phyloP scores from a whole-genome alignment of 2,888 invertebrate genomes.

The Fissipunctia ypsillon region DNA sequence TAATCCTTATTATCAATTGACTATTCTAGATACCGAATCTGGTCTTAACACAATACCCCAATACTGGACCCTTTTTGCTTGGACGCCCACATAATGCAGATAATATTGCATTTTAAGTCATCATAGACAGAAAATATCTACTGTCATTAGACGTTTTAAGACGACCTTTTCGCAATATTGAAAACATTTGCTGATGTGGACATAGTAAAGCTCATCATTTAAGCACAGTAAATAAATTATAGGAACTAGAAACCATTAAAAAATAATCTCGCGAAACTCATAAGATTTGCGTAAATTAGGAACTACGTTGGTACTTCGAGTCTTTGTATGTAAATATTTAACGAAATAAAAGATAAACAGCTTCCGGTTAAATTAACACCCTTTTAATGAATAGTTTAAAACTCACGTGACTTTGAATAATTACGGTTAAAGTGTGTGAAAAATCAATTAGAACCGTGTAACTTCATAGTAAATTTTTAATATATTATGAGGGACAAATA shows the following conservation, averaged over 20 bases:
- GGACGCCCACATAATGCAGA: too few relatives aligned
- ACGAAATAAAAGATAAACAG: conserved; percentile 14
- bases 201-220: not conserved
- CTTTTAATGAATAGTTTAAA: conserved; percentile 22
- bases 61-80: too few relatives aligned
- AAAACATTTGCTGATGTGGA: not conserved
- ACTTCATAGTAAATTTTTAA: not conserved
- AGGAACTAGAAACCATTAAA: conserved; percentile 2
- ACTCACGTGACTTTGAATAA: conserved; percentile 9
- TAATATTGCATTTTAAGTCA: not conserved
- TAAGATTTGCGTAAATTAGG: conserved; percentile 26
- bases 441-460: not conserved
- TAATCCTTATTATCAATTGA: too few relatives aligned
- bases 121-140: not conserved
- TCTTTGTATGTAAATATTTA: conserved; percentile 34
- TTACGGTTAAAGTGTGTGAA: not conserved
- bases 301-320: conserved; percentile 2
- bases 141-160: not conserved
- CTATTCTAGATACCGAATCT: too few relatives aligned
- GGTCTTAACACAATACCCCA: too few relatives aligned
- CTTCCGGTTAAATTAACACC: conserved; percentile 6
- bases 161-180: not conserved
- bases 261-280: not conserved
- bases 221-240: conserved; percentile 2
- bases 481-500: not conserved